These are phyloP conservation scores for Recurvirostra avosetta DNA, from an alignment of 2,113 vertebrate species.

Conservation along the genomic window DNA sequence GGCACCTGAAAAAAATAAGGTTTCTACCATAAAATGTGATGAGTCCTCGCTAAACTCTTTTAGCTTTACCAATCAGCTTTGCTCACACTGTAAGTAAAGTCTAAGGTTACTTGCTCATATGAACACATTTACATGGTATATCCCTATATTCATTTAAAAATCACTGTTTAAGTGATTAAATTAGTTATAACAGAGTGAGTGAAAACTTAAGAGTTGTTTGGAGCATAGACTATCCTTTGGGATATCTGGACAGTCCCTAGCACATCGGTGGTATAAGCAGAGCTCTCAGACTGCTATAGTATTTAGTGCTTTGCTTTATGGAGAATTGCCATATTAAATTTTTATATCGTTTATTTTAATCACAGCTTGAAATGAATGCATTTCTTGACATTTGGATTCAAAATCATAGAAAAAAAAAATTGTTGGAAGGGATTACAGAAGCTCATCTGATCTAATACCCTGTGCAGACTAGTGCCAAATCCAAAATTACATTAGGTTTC, in stretches of 20 bases:
- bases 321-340: not conserved
- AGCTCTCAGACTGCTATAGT: not conserved
- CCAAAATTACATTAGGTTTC: not conserved
- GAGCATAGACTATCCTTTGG: not conserved
- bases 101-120: not conserved
- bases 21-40: not conserved
- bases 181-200: not conserved
- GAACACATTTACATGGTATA: not conserved
- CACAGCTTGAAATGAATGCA: not conserved
- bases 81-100: not conserved
- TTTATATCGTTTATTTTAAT: not conserved
- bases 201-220: not conserved
- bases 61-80: not conserved
- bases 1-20: not conserved
- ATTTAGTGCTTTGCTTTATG: not conserved
- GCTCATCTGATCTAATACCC: not conserved
- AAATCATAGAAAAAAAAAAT: not conserved
- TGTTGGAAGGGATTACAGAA: not conserved
- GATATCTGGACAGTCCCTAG: not conserved
- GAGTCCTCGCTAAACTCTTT: not conserved
- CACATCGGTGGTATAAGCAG: fast-evolving
- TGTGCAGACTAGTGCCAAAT: not conserved
- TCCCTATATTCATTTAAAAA: not conserved
- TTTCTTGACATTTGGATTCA: not conserved
- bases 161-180: too few relatives aligned